Percentiles rank a stretch among this genome's conserved stretches.
These are phyloP conservation scores for Microcebus jonahi DNA, from an alignment of 2,113 vertebrate species.

Conservation along the genomic window DNA sequence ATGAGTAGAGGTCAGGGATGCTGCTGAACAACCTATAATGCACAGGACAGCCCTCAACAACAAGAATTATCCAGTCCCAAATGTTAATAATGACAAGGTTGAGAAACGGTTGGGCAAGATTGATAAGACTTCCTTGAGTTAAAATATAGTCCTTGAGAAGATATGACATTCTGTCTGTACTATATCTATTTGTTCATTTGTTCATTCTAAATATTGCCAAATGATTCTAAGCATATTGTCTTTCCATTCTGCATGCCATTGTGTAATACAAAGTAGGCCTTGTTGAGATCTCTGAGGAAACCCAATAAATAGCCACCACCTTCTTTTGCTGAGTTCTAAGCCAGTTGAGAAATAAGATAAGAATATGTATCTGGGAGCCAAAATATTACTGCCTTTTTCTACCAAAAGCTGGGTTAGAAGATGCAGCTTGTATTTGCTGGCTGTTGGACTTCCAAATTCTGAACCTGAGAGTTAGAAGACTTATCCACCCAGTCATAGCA, in stretches of 20 bases:
- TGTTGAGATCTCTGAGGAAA: background rate
- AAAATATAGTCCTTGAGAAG: background rate
- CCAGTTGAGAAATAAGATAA: background rate
- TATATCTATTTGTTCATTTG: background rate
- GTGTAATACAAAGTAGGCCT: background rate
- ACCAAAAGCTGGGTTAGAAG: background rate
- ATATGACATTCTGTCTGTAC: background rate
- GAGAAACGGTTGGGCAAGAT: background rate
- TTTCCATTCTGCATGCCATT: background rate
- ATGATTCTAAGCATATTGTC: background rate
- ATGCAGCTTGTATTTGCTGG: background rate
- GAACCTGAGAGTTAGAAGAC: background rate
- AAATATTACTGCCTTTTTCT: background rate
- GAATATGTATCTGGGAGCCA: background rate
- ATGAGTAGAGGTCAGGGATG: background rate
- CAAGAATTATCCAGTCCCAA: background rate
- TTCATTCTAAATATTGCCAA: background rate
- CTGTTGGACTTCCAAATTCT: background rate
- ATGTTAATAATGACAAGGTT: background rate
- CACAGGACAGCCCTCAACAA: background rate
- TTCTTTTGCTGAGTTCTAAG: constrained; percentile 27
- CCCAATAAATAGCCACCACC: background rate
- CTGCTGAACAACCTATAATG: background rate
- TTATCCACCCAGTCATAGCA: background rate
- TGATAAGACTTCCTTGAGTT: background rate